Conservation (phyloP, 2,113 vertebrate genomes). For the Festucalex cinctus region DNA sequence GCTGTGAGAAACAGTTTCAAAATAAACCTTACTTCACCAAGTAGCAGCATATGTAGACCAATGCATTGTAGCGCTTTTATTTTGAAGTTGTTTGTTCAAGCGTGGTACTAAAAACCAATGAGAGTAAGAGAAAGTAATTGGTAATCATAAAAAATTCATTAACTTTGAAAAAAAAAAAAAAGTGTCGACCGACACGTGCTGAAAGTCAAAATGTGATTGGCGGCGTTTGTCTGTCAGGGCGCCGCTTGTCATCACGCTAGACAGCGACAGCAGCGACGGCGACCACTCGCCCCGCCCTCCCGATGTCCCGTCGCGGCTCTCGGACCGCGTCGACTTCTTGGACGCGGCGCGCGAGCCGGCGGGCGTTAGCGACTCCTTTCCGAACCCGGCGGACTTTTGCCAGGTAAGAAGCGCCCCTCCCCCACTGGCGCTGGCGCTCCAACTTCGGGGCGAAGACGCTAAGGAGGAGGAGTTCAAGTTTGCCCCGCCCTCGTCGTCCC, state of each 20-base stretch:
- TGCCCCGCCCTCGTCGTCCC: not conserved
- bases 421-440: not conserved
- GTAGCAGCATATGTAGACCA: no score
- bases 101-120: no score
- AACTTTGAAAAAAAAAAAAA: no score
- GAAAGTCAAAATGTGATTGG: no score
- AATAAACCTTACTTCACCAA: no score
- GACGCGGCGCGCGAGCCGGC: constrained; percentile 15
- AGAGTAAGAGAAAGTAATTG: no score
- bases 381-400: not conserved
- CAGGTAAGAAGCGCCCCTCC: not conserved
- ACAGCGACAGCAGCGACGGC: constrained; percentile 59
- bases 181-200: no score
- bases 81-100: no score
- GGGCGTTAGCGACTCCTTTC: constrained; percentile 1
- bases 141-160: no score
- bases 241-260: constrained; percentile 60
- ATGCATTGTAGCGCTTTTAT: no score
- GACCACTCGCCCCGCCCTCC: constrained; percentile 51
- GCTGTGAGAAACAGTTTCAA: no score
- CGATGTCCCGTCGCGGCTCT: constrained; percentile 23
- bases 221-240: constrained; percentile 23
- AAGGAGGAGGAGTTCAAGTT: not conserved
- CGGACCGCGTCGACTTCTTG: constrained; percentile 29
- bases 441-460: not conserved